phyloP scores from a whole-genome alignment of 2,113 vertebrate genomes.

The Phrynocephalus versicolor region DNA sequence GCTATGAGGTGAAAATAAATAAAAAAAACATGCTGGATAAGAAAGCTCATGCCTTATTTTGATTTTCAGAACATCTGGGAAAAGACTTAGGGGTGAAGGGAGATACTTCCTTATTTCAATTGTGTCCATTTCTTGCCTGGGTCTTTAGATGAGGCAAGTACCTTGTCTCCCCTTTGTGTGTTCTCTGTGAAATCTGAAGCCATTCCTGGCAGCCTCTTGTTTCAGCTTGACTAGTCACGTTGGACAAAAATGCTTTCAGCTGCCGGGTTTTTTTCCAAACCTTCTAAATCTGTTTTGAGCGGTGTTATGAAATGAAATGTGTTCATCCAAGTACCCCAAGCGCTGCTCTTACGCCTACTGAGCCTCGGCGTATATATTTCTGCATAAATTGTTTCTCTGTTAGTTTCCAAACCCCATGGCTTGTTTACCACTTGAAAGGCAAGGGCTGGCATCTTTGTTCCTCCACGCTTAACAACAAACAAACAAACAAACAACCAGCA shows the following conservation, averaged over 20 bases:
- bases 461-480: too few relatives aligned
- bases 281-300: not conserved
- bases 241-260: not conserved
- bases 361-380: conserved; percentile 10
- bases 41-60: not conserved
- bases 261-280: not conserved
- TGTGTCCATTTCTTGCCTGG: not conserved
- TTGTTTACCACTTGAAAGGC: conserved; percentile 7
- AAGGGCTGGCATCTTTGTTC: not conserved
- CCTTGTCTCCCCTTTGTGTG: not conserved
- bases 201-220: conserved; percentile 2
- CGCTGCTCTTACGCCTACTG: not conserved
- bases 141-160: not conserved
- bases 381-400: not conserved
- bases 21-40: not conserved
- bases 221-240: not conserved
- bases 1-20: not conserved
- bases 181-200: not conserved
- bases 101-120: not conserved
- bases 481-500: conserved; percentile 19
- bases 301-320: not conserved
- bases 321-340: not conserved
- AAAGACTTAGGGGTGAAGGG: not conserved
- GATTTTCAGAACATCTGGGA: not conserved
- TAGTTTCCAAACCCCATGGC: conserved; percentile 20